Base-by-base conservation (phyloP, 2,113 vertebrate genomes). In the Galbula dea region DNA sequence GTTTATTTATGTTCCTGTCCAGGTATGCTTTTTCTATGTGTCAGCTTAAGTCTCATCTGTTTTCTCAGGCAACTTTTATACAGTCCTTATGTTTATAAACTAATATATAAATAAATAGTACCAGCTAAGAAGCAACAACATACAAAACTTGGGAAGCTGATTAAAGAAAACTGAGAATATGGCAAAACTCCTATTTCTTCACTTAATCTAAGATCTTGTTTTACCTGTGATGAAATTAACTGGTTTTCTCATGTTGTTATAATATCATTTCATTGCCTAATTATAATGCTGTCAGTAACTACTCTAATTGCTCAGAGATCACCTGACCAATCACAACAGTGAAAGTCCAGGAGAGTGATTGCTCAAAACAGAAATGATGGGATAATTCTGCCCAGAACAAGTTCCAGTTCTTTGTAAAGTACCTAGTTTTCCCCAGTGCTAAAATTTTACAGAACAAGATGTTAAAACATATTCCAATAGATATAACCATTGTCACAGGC, bases 171-270 rank as follows among this genome's bases (percentile, higher is more conserved):
- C 2, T 6, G 16, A 62, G 12, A 67, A 62, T 5, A 17, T 32
- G 8, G 12, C 9, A 80, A 69, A 86, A 88, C 49, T 9, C 11
- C 26, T 27, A 3, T n/a, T 93, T 72, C 29, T 67, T 63, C 17
- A 59, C 18, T 49, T 74, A 27, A 34, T 9, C 12, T 34, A 68
- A 74, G 27, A 39, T 19, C 29, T 36, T 30, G 12, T 12, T 9
- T 20, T 10, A 4, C 10, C 10, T 2, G 7, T 0, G 3, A 2
- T 39, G 7, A n/a, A 66, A 41, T 8, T 5, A 86, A 14, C 0
- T 30, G 12, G 5, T 12, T 77, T 77, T 58, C 13, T 49, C 45
- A 57, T 36, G 10, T 13, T 59, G 3, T 14, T 32, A 48, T 5
- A 39, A 8, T 54, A 73, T n/a, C 7, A 92, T 54, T 77, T n/a